phyloP scores from a whole-genome alignment of 2,888 invertebrate genomes.

The Acheta domesticus region DNA sequence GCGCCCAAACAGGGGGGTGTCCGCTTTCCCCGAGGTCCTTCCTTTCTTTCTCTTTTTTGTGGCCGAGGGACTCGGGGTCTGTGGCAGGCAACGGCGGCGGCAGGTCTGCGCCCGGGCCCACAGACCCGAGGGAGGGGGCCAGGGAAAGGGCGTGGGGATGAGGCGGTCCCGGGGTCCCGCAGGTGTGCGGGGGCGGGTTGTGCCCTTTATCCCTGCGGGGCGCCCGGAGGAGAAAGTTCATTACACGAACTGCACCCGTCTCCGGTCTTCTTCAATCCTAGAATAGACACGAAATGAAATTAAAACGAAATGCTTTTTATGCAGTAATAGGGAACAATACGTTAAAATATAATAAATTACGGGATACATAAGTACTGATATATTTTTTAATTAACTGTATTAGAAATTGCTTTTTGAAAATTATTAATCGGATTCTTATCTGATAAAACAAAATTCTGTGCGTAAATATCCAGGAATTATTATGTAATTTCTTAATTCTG shows the following conservation, averaged over 20 bases:
- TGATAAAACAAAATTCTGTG: too few species aligned
- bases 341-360: too few species aligned
- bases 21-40: background rate
- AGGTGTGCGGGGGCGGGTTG: background rate
- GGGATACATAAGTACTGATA: too few species aligned
- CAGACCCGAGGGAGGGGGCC: background rate
- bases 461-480: too few species aligned
- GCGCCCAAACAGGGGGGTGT: conserved; percentile 8
- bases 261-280: background rate
- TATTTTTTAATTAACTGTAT: too few species aligned
- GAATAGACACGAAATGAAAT: background rate
- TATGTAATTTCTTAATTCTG: too few species aligned
- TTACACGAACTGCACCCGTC: background rate
- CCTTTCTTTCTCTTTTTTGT: background rate
- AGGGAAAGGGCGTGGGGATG: background rate
- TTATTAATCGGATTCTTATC: too few species aligned
- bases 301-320: background rate
- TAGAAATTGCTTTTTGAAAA: too few species aligned
- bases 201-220: too few species aligned
- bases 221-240: too few species aligned
- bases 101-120: conserved; percentile 12
- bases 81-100: background rate
- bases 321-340: too few species aligned
- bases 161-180: background rate
- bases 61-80: too few species aligned